A percentile compares a stretch with the other conserved stretches of the same genome.
Conservation (phyloP, 2,797 vertebrate species). For the Coreius guichenoti region DNA sequence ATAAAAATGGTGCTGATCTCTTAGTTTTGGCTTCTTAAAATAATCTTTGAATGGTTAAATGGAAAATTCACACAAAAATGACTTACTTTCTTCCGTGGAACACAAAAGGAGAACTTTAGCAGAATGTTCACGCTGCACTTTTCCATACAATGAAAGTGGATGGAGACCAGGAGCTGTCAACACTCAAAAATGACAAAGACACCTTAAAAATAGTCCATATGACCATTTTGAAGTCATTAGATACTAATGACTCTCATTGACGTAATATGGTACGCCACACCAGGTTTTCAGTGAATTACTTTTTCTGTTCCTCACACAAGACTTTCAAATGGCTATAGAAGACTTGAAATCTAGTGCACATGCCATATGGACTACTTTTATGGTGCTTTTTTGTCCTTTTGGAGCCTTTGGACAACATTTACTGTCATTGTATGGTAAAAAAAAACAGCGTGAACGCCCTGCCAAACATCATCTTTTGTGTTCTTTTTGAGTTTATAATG, state of each 20-base stretch:
- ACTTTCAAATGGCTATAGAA: not conserved
- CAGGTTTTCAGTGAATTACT: not conserved
- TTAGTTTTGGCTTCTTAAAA: not conserved
- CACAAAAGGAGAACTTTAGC: not conserved
- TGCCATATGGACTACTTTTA: not conserved
- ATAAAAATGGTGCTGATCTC: slow-evolving; percentile 20
- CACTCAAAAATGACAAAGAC: not conserved
- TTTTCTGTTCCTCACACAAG: not conserved
- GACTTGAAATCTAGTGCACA: not conserved
- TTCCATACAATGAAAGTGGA: not conserved
- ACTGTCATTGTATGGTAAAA: no score
- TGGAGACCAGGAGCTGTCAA: not conserved
- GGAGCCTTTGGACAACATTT: not conserved
- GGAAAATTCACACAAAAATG: not conserved
- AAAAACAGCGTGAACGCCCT: not conserved
- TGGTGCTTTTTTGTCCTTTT: not conserved
- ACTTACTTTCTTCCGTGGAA: not conserved
- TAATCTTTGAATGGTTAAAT: not conserved
- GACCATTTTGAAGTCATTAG: not conserved
- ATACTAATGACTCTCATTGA: not conserved
- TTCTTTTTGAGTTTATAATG: not conserved
- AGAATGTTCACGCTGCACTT: slow-evolving; percentile 1
- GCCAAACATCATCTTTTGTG: not conserved
- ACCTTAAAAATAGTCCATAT: not conserved
- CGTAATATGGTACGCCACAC: not conserved